These are phyloP conservation scores for Geopemphigus sp. DNA, from an alignment of 1,140 invertebrate genomes.

Conservation along the genomic window DNA sequence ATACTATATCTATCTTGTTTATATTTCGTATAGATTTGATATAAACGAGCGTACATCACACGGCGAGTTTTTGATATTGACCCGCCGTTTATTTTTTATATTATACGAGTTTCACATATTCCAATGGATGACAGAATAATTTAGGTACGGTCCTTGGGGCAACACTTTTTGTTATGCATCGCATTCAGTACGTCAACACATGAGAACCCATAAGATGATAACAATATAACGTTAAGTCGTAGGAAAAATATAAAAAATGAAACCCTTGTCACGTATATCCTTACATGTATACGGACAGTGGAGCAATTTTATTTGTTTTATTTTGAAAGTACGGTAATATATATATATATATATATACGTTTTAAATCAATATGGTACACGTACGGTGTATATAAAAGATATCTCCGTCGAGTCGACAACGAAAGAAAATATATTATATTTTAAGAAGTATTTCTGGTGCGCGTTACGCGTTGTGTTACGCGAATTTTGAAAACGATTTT, in stretches of 20 bases:
- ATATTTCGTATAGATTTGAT: too few species aligned
- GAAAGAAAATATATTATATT: too few species aligned
- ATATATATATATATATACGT: too few species aligned
- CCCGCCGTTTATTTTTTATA: not conserved
- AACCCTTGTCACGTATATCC: not conserved
- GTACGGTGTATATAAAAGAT: too few species aligned
- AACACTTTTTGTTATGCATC: not conserved
- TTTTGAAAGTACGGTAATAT: too few species aligned
- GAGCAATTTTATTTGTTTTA: not conserved
- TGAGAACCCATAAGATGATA: not conserved
- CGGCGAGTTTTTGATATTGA: not conserved
- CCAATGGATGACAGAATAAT: conserved; percentile 22
- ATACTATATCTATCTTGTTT: too few species aligned
- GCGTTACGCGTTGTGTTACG: too few species aligned
- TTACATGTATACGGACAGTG: not conserved
- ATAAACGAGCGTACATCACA: not conserved
- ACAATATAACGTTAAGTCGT: not conserved
- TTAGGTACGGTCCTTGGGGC: not conserved
- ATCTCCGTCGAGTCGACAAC: too few species aligned
- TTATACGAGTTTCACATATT: not conserved
- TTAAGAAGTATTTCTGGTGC: too few species aligned
- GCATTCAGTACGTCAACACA: not conserved
- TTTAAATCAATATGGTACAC: too few species aligned
- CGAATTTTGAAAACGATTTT: too few species aligned
- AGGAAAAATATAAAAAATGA: not conserved